These are phyloP conservation scores for Tyto alba DNA, from an alignment of 2,113 vertebrate species.

Conservation along the genomic window DNA sequence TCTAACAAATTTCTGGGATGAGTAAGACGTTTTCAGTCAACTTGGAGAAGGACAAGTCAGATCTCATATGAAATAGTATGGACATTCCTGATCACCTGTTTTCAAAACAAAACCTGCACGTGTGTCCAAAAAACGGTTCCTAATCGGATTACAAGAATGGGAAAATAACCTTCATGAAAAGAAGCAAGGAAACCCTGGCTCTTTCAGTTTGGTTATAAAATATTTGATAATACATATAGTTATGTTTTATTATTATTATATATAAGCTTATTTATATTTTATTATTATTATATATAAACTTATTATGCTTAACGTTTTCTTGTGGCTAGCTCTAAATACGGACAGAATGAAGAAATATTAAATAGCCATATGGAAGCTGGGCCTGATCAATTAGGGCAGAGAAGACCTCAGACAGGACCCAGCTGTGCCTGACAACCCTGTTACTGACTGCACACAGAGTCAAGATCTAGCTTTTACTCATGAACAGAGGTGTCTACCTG, in stretches of 20 bases:
- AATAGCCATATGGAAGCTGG: neutral
- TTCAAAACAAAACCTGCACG: neutral
- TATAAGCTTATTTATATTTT: too few relatives aligned
- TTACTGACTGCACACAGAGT: neutral
- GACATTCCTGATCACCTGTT: neutral
- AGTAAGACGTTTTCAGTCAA: neutral
- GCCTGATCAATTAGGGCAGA: neutral
- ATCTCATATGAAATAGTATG: neutral
- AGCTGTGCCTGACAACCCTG: neutral
- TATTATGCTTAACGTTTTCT: neutral
- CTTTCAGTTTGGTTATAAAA: neutral
- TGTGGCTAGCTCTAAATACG: rapidly evolving
- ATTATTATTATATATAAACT: neutral
- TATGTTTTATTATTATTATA: neutral
- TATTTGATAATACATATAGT: neutral
- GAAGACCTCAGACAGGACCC: neutral
- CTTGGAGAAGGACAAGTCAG: neutral
- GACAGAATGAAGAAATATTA: neutral
- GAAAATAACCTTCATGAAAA: neutral
- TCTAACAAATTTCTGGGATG: neutral
- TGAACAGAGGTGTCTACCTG: neutral
- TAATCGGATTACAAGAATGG: rapidly evolving
- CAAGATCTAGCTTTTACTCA: neutral
- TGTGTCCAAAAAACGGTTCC: neutral
- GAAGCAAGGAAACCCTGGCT: neutral